Evolutionary conservation across 2,888 invertebrate genomes (phyloP).

Genomic region (Drosophila engyochracea): DNA sequence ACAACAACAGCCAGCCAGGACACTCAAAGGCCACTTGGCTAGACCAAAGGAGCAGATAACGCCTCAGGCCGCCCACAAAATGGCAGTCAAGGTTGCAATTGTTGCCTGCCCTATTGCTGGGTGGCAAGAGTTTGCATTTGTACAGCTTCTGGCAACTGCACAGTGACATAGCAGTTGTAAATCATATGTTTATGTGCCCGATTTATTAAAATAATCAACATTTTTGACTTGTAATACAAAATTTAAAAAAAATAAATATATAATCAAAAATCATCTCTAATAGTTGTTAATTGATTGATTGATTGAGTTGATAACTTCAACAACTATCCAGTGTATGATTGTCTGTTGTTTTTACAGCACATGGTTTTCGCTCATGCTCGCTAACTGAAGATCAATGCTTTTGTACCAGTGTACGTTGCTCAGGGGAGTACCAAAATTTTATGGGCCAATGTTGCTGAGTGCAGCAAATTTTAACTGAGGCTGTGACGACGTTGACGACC

Average conservation of each 20-base stretch:
- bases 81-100: conserved; percentile 76
- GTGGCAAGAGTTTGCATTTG: conserved; percentile 33
- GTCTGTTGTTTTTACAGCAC: neutral
- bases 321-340: neutral
- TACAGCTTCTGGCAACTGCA: conserved; percentile 17
- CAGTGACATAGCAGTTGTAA: conserved; percentile 22
- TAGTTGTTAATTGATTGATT: neutral
- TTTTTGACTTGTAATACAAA: neutral
- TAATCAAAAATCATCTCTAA: neutral
- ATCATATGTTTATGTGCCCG: neutral
- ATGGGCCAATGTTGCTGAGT: conserved; percentile 68
- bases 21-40: conserved; percentile 70
- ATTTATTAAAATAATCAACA: neutral
- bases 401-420: conserved; percentile 26
- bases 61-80: conserved; percentile 35
- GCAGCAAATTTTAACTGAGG: conserved; percentile 62
- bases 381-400: neutral
- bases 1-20: conserved; percentile 36
- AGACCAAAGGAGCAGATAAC: conserved; percentile 48
- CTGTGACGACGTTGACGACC: conserved; percentile 45
- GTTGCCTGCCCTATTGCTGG: conserved; percentile 44
- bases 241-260: neutral
- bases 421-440: conserved; percentile 24
- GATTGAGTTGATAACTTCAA: neutral
- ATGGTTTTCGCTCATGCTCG: neutral